These are phyloP conservation scores for Stictonetta naevosa DNA, from an alignment of 2,113 vertebrate species.

Conservation along the genomic window DNA sequence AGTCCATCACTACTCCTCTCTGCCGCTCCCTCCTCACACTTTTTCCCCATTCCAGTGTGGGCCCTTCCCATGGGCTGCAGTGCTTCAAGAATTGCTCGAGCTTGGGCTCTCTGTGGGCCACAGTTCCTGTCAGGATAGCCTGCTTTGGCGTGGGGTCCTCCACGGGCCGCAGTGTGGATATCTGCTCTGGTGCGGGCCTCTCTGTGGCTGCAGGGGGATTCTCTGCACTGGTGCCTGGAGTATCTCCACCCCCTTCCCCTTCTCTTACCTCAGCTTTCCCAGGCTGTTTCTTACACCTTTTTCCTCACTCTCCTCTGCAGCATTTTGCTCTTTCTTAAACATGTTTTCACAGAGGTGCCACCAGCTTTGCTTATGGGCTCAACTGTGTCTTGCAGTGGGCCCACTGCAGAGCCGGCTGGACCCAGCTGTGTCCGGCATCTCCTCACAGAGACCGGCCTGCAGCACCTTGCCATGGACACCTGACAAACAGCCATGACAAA, in stretches of 20 bases:
- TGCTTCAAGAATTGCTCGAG: neutral
- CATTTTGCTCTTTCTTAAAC: neutral
- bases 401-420: accelerated
- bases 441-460: accelerated
- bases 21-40: no score
- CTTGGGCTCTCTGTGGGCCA: neutral
- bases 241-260: neutral
- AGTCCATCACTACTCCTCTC: no score
- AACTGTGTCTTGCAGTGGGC: accelerated
- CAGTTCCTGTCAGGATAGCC: neutral
- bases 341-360: no score
- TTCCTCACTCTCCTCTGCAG: no score
- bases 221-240: neutral
- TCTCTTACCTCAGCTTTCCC: accelerated
- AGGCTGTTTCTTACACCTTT: neutral
- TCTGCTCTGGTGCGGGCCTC: neutral
- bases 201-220: neutral
- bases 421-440: neutral
- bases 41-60: neutral
- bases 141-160: neutral
- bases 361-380: neutral
- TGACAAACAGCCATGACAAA: accelerated
- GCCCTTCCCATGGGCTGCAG: accelerated
- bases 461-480: neutral
- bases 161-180: neutral